Evolutionary conservation across 2,797 vertebrate genomes (phyloP), one percentile per base, ranked within the genome.

Genomic region (Sebastiscus tertius): DNA sequence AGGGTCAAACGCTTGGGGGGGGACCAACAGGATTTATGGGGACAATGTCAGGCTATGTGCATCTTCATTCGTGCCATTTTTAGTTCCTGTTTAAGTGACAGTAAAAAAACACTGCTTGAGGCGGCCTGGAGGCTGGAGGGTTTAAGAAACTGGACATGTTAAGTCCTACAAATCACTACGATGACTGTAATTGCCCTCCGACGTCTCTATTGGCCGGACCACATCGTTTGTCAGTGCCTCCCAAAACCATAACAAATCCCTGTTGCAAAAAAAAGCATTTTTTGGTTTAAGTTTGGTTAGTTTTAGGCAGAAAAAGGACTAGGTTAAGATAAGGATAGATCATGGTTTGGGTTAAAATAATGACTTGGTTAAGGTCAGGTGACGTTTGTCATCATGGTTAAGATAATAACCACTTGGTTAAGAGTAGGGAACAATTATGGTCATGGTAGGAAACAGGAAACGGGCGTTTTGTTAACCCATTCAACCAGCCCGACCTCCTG

Each of bases 391-490:
- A 68, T 79, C 64, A 60, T 63, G 81, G 77, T 62, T 65, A 34
- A 14, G 60, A 63, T 80, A 73, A 81, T 11, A 4, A 72, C 59
- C 6, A 49, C 8, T 42, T 61, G 63, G 87, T 68, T 69, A 52
- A 58, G 49, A 46, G 63, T 36, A 31, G 64, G 31, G 52, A 2
- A 67, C 4, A 4, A 31, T 72, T 66, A 61, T 55, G 72, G 66
- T 72, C 59, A 14, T 16, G 66, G 46, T 34, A 71, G 59, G 75
- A 84, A 82, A 69, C 52, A 64, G 70, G 55, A 79, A 56, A 62
- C 13, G 8, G 59, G 27, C 20, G 10, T 26, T 61, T 26, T 54
- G 34, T 54, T 71, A 63, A 33, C 31, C 36, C 8, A 2, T 76
- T 33, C 18, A 6, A 20, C 31, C 33, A 33, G 5, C 4, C 11